Conservation (phyloP, 2,888 invertebrate genomes). For the Apodemia zela region DNA sequence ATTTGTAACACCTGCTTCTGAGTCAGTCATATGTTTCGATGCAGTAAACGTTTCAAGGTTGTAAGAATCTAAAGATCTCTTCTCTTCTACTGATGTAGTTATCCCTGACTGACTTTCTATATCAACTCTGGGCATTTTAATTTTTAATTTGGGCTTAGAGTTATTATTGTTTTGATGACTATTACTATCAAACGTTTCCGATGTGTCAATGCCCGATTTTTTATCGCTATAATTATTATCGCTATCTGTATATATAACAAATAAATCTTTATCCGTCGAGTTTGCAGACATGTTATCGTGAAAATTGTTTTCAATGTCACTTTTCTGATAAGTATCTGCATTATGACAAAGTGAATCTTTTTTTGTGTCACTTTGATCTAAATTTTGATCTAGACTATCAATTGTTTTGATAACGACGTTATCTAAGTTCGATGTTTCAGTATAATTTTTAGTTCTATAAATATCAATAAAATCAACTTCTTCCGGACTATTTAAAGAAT, state of each 20-base stretch:
- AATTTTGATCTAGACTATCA: background rate
- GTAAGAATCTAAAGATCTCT: constrained; percentile 48
- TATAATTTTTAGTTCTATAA: background rate
- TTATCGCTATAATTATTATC: constrained; percentile 34
- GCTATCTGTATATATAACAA: constrained; percentile 57
- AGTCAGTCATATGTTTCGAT: constrained; percentile 23
- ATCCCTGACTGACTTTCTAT: constrained; percentile 40
- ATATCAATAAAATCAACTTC: background rate
- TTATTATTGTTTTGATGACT: constrained; percentile 37
- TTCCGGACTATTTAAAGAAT: background rate
- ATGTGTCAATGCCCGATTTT: constrained; percentile 13
- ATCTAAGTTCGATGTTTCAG: constrained; percentile 4
- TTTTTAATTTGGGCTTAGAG: constrained; percentile 45
- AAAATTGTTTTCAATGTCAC: constrained; percentile 21
- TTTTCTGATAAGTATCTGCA: constrained; percentile 20
- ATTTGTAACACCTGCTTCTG: constrained; percentile 35
- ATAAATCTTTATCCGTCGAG: constrained; percentile 50
- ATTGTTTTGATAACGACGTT: too few species aligned
- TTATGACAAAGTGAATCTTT: background rate
- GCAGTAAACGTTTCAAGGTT: constrained; percentile 38
- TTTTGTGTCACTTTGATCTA: background rate
- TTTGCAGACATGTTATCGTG: constrained; percentile 34
- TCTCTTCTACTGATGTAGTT: constrained; percentile 43
- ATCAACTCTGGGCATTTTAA: constrained; percentile 47
- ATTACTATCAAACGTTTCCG: constrained; percentile 26